Base-by-base conservation (phyloP, 2,888 invertebrate species). In the Pinctada fucata region DNA sequence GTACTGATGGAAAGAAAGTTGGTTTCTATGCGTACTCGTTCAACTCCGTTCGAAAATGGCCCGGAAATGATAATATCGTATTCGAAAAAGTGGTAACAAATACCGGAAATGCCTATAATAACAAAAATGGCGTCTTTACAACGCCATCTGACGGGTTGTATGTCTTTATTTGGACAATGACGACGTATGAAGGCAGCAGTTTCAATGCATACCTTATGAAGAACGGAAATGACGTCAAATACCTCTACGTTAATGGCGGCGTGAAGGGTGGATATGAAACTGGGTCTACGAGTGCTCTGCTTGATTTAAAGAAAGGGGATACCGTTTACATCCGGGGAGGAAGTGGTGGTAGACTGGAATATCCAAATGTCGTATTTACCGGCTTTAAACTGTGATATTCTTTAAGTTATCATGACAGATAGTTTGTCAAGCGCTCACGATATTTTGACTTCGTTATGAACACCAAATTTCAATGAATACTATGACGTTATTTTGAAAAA, bases 191-290 rank as follows among this genome's bases (percentile, higher is more conserved):
- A 13, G 58, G 58, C 6, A 58, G 13, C 13, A 58, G 58, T 58
- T 58, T 58, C 13, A 13, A 58, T 10, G 58, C 58, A 58, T 13
- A 58, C 13, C 58, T 58, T 10, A 58, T 58, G 58, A 58, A 58
- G 58, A 58, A 58, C 58, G 58, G 58, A 58, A 58, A 58, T 58
- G 58, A 58, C 58, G 58, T 58, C 58, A 58, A 58, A 58, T 58
- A 58, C 13, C 13, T 58, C 6, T 58, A 58, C 13, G 13, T 58
- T 13, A 58, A 58, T 58, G 58, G 58, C 58, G 58, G 58, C 6
- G 58, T 58, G 6, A 10, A 6, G 8, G 58, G 58, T 58, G 58
- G 58, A 6, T 58, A 58, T 1, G 58, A 58, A 58, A 58, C 58
- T 10, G 58, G 58, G 13, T 58, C 58, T 58, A 58, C 58, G 13